Conservation (phyloP, 2,888 invertebrate species). For the Cheilosia grossa region DNA sequence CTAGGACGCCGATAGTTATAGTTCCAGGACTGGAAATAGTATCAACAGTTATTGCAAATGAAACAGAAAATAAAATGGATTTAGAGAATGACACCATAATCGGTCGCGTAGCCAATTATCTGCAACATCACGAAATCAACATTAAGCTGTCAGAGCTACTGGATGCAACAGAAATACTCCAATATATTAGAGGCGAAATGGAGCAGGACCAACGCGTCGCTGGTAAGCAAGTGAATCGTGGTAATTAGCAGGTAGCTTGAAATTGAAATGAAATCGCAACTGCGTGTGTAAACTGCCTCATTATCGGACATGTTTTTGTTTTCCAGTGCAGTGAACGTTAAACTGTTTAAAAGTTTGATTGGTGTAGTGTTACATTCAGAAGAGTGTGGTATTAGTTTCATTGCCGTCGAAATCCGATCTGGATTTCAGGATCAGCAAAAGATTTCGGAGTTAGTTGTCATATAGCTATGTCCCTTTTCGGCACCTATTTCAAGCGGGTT, state of each 20-base stretch:
- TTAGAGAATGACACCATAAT: constrained; percentile 77
- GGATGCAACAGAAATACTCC: constrained; percentile 84
- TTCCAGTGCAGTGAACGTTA: constrained; percentile 5
- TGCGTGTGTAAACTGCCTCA: neutral
- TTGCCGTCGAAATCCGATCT: too few species aligned
- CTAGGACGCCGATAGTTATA: constrained; percentile 79
- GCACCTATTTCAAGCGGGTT: too few species aligned
- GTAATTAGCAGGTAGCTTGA: constrained; percentile 6
- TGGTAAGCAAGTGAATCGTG: constrained; percentile 47
- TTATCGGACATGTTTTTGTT: neutral
- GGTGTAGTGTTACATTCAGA: too few species aligned
- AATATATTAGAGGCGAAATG: constrained; percentile 64
- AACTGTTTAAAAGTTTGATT: neutral
- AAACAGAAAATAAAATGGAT: constrained; percentile 25
- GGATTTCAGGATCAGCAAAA: too few species aligned
- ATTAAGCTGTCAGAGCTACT: constrained; percentile 89
- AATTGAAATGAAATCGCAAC: constrained; percentile 3
- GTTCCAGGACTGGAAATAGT: constrained; percentile 82
- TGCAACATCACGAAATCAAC: constrained; percentile 89
- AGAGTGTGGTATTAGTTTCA: too few species aligned
- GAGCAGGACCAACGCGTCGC: constrained; percentile 56
- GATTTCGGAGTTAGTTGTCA: too few species aligned
- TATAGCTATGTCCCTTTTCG: too few species aligned
- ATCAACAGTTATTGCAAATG: constrained; percentile 78
- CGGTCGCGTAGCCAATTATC: constrained; percentile 86